Base-by-base conservation (phyloP, 1,140 invertebrate species). In the Probaryconus sp. region DNA sequence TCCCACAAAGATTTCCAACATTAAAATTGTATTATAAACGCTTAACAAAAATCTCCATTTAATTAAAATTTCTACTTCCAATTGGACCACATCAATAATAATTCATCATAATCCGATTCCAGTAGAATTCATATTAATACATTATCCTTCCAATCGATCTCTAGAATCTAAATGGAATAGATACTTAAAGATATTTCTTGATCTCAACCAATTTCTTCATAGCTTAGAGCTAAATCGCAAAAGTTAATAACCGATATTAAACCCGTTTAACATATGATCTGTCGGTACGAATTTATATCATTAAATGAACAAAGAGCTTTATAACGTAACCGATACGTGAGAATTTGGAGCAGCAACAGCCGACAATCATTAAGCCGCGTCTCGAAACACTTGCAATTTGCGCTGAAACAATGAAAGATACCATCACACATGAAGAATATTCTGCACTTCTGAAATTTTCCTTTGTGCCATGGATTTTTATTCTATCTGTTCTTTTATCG, bases 241-340 rank as follows among this genome's bases (percentile, higher is more conserved):
- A 68, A 58, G 53, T 53, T 69, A 70, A 70, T 63, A 70, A 63
- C 43, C 50, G 56, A 56, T 50, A 70, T 70, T 70, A 63, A 48
- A 53, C 9, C 17, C 45, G 38, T 58, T 58, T 20, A 53, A 13
- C 6, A 53, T 64, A 60, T 24, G 68, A 63, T 61, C 55, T 73
- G 70, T 73, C 70, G 48, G 55, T 67, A 67, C 40, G 63, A 73
- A 67, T 73, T 73, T 73, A 67, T 69, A 47, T 65, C 51, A 47
- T 50, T 65, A 50, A 58, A 60, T 1, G 58, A 75, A 64, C 58
- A 69, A 75, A 75, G 60, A 58, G 45, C 51, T 35, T 47, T 53
- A 28, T 33, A 56, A 43, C 43, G 64, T 60, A 65, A 65, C 60
- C 18, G 51, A 69, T 68, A 69, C 60, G 72, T 75, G 65, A 75